Evolutionary conservation across 2,888 invertebrate species (phyloP), one percentile per base, ranked within the genome.

Genomic region (Scaptomyza tumidula): DNA sequence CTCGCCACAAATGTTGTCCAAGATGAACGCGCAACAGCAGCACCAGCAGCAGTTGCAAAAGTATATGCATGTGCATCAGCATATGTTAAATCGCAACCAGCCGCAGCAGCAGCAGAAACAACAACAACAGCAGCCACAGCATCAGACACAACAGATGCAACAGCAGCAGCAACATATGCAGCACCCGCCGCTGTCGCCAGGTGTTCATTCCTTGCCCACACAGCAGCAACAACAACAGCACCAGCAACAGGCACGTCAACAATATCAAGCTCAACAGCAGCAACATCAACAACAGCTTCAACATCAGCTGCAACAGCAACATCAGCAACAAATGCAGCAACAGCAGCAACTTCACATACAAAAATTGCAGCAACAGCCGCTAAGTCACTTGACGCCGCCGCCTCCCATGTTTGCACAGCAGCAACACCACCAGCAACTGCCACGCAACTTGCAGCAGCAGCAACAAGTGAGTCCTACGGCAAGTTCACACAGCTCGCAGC

Each of bases 41-140:
- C 85, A 64, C 19, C 73, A 79, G 35, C 82, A 81, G 50, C 83
- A 78, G 48, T 81, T 82, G 49, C 91, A 90, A 49, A 90, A 89
- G 62, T 89, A 89, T 9, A 90, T 91, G 54, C 90, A 91, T 24
- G 89, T 90, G 59, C 91, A 91, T 62, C 89, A 91, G 27, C 90
- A 91, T 13, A 80, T 80, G 41, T 61, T 75, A 6, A 86, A 86
- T 0, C 88, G 55, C 75, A 87, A 79, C 33, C 78, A 65, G 27
- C 77, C 78, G 6, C 79, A 75, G 16, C 80, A 81, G 10, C 75
- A 69, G 33, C 80, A 68, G 7, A 81, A 70, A 10, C 84, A 68
- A 11, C 79, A 66, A 24, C 75, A 53, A 11, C 63, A 74, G 2
- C 83, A 65, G 19, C 78, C 80, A 72, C 24, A 24, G 5, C 24